These are phyloP conservation scores for Polia nebulosa DNA, from an alignment of 2,888 invertebrate species.

Conservation along the genomic window DNA sequence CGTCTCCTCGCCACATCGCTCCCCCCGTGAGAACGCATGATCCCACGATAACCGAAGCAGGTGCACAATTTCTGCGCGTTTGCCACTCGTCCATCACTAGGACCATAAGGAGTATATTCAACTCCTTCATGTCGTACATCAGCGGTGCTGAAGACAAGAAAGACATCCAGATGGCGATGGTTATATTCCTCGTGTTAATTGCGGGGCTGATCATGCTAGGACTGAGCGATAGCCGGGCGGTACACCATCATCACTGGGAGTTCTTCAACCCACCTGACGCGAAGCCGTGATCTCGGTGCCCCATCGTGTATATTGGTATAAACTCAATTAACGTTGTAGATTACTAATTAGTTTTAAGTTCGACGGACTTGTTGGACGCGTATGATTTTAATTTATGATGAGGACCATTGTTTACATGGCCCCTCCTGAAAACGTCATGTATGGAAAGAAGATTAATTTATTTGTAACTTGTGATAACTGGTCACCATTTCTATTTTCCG, in stretches of 20 bases:
- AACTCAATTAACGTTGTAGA: conserved; percentile 36
- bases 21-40: conserved; percentile 88
- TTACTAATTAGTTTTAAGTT: conserved; percentile 58
- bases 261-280: conserved; percentile 96
- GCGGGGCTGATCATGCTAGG: conserved; percentile 95
- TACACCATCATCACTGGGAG: conserved; percentile 97
- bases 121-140: conserved; percentile 92
- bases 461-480: conserved; percentile 44
- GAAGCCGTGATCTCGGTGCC: conserved; percentile 76
- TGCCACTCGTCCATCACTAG: conserved; percentile 92
- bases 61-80: conserved; percentile 93
- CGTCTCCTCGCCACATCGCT: conserved; percentile 82
- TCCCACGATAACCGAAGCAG: conserved; percentile 93
- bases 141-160: conserved; percentile 93
- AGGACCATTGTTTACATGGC: conserved; percentile 29
- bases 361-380: conserved; percentile 62
- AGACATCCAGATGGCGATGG: conserved; percentile 94
- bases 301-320: conserved; percentile 52
- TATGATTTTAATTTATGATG: conserved; percentile 24
- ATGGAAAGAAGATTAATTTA: conserved; percentile 17
- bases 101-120: conserved; percentile 93
- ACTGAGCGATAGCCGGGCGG: conserved; percentile 93
- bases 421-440: conserved; percentile 11
- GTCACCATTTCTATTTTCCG: conserved; percentile 22
- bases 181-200: conserved; percentile 95